These are phyloP conservation scores for Murina feae DNA, from an alignment of 2,113 vertebrate genomes.

Conservation along the genomic window DNA sequence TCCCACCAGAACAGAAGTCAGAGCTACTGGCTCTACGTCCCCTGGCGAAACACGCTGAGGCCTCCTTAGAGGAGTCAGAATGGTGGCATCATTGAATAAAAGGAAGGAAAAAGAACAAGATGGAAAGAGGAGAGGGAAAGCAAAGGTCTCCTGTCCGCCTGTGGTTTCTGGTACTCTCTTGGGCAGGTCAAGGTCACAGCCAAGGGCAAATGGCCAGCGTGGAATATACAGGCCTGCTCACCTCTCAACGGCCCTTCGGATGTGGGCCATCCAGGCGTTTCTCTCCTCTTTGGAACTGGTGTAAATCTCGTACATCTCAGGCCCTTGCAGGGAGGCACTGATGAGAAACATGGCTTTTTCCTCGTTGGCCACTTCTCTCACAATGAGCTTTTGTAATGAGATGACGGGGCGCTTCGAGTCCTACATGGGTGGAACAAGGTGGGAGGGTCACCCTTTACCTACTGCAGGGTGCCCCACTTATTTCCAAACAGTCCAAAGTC, in stretches of 20 bases:
- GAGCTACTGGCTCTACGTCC: too few species aligned
- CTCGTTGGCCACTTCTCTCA: slow-evolving; percentile 96
- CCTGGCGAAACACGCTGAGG: not conserved
- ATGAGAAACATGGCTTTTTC: slow-evolving; percentile 98
- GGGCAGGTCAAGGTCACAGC: not conserved
- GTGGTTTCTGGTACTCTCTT: not conserved
- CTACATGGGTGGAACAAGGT: slow-evolving; percentile 72
- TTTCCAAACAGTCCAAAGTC: not conserved
- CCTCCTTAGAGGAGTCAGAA: too few species aligned
- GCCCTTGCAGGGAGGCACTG: slow-evolving; percentile 91
- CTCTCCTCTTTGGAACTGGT: slow-evolving; percentile 94
- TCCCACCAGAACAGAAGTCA: too few species aligned
- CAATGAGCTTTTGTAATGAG: slow-evolving; percentile 95
- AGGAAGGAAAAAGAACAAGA: not conserved
- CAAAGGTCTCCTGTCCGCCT: not conserved
- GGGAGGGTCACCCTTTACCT: not conserved
- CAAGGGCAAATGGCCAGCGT: not conserved
- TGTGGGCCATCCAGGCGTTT: slow-evolving; percentile 92
- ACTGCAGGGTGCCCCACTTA: fast-evolving
- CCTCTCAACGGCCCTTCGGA: slow-evolving; percentile 94
- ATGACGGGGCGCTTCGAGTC: slow-evolving; percentile 95
- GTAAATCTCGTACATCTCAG: slow-evolving; percentile 98
- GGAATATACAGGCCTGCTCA: slow-evolving; percentile 25
- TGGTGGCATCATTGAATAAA: not conserved
- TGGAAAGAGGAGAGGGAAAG: not conserved